Percentiles rank a stretch among this genome's conserved stretches.
Conservation (phyloP, 2,113 vertebrate species). For the crab-eating macaque (Macaca fascicularis) region T2T-MFA8v1.1 NC_088380.1:95452501-95453000, state of each 20-base stretch:
- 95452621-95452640: slow-evolving; percentile 65
- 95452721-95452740: slow-evolving; percentile 69
- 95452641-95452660: slow-evolving; percentile 72
- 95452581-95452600: slow-evolving; percentile 73
- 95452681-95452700: slow-evolving; percentile 63
- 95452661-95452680: slow-evolving; percentile 66
- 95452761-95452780: slow-evolving; percentile 68
- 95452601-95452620: slow-evolving; percentile 71
- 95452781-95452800: slow-evolving; percentile 69
- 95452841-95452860: slow-evolving; percentile 55
- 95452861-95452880: slow-evolving; percentile 57
- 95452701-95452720: slow-evolving; percentile 60
- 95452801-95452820: slow-evolving; percentile 71
- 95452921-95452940: slow-evolving; percentile 51
- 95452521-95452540: slow-evolving; percentile 77
- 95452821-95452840: slow-evolving; percentile 55
- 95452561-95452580: slow-evolving; percentile 80
- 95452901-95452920: slow-evolving; percentile 52
- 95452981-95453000: neutral
- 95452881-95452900: neutral
- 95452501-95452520: slow-evolving; percentile 81
- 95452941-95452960: neutral
- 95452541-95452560: slow-evolving; percentile 79
- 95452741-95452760: slow-evolving; percentile 70
- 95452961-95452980: slow-evolving; percentile 15